Percentiles rank a stretch among this genome's conserved stretches.
phyloP scores from a whole-genome alignment of 2,797 vertebrate genomes.

The Anguilla pacifica region DNA sequence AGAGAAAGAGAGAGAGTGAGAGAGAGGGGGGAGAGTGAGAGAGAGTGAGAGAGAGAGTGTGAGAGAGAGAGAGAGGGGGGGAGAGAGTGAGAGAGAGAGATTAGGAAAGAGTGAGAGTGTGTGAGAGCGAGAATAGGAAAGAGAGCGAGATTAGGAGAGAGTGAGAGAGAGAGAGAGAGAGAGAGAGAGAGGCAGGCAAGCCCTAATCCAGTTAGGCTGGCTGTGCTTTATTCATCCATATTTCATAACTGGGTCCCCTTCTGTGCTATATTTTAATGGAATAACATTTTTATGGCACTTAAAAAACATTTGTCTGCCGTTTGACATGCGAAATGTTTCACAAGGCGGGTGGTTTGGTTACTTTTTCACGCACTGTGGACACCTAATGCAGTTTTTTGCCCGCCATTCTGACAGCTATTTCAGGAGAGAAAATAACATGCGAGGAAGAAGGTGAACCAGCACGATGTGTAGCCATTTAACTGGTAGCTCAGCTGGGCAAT shows the following conservation, averaged over 20 bases:
- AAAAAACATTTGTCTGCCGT: slow-evolving; percentile 8
- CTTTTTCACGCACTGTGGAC: neutral
- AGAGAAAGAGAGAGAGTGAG: too few species aligned
- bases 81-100: slow-evolving; percentile 33
- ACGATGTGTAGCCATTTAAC: neutral
- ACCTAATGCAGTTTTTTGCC: neutral
- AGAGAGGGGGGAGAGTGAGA: too few species aligned
- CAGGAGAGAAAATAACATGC: neutral
- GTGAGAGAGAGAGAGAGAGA: neutral
- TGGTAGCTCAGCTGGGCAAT: neutral
- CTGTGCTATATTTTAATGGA: neutral
- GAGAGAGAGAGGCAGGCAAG: neutral
- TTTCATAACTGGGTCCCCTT: neutral
- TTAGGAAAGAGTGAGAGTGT: neutral
- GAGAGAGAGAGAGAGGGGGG: too few species aligned
- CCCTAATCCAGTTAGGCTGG: neutral
- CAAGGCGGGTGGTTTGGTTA: neutral
- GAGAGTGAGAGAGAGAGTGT: too few species aligned
- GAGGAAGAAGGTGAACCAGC: neutral
- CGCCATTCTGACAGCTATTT: neutral
- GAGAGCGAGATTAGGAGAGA: neutral
- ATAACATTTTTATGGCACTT: slow-evolving; percentile 15
- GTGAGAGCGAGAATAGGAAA: neutral
- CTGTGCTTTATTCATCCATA: slow-evolving; percentile 15
- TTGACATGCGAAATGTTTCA: neutral